Evolutionary conservation across 2,888 invertebrate genomes (phyloP), one percentile per base, ranked within the genome.

Genomic region (Philereme transversata): DNA sequence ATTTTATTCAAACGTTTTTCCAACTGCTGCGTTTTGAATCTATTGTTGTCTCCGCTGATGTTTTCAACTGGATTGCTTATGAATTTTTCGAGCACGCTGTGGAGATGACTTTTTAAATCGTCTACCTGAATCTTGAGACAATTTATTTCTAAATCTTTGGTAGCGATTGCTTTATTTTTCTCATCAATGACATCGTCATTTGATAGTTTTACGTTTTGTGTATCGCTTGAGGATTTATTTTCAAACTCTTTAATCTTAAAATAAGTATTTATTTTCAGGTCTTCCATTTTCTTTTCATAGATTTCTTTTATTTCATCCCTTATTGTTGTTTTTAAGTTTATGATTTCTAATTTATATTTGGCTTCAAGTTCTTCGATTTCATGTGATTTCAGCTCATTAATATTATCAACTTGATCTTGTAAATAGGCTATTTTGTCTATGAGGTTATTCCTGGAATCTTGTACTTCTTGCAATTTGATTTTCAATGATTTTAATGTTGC

Each of bases 1-100:
- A 84, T 67, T 73, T 83, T 87, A 55, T 68, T 73, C n/a, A 91
- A 65, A n/a, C 82, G 82, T 71, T 79, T 89, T 65, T 91, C 87
- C 51, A 90, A 71, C 40, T 84, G 78, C 34, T 81, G 75, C 2
- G 78, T 68, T 65, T 77, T 84, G 5, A 73, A 64, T 69, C 70
- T 82, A 38, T 75, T 57, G 11, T 51, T 68, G 9, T 83, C 81
- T 6, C 64, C 64, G 35, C 69, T 72, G 1, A 64, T 47, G 35
- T 81, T 79, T 3, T 77, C 80, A 4, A 69, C 67, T 0, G 84
- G 75, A 51, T 75, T 80, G 54, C 83, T 82, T 35, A 80, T 59
- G 43, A 85, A 73, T 61, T 78, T 85, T 34, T 74, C 81, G 0
- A 85, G 62, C 35, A 86, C 69, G 1, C 76, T 69, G 40, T 82